phyloP scores from a whole-genome alignment of 2,797 vertebrate species.

The Siniperca obscura region DNA sequence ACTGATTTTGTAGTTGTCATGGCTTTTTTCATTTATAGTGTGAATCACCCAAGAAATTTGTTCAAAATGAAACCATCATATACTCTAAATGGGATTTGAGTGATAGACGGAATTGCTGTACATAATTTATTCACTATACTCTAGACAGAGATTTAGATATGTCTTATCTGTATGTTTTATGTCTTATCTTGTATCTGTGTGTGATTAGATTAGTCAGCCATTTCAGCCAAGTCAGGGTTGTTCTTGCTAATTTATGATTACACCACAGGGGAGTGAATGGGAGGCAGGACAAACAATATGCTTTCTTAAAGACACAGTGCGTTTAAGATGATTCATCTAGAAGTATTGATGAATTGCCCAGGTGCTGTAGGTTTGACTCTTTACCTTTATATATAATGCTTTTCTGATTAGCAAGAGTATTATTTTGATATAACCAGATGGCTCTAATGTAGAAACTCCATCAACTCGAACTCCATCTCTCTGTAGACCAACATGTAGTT shows the following conservation, averaged over 20 bases:
- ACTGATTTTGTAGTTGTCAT: neutral
- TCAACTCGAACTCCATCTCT: too few relatives aligned
- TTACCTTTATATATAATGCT: too few relatives aligned
- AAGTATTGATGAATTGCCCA: neutral
- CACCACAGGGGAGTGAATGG: neutral
- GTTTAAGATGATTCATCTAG: neutral
- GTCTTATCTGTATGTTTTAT: constrained; percentile 21
- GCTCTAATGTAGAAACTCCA: too few relatives aligned
- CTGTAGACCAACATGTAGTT: too few relatives aligned
- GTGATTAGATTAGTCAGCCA: constrained; percentile 63
- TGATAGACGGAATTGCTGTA: neutral
- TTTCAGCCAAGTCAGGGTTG: constrained; percentile 44
- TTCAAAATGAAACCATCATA: neutral
- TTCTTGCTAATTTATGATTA: constrained; percentile 50
- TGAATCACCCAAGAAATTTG: neutral
- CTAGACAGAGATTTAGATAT: neutral
- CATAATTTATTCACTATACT: neutral
- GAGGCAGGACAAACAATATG: neutral
- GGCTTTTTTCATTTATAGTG: neutral
- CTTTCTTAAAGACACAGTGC: neutral
- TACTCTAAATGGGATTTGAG: neutral
- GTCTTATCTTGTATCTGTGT: constrained; percentile 26
- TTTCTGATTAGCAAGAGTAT: too few relatives aligned
- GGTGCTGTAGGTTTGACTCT: too few relatives aligned
- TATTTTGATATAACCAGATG: too few relatives aligned